A percentile compares a stretch with the other conserved stretches of the same genome.
These are phyloP conservation scores for Lampris megalopsis DNA, from an alignment of 2,113 vertebrate genomes.

Conservation along the genomic window DNA sequence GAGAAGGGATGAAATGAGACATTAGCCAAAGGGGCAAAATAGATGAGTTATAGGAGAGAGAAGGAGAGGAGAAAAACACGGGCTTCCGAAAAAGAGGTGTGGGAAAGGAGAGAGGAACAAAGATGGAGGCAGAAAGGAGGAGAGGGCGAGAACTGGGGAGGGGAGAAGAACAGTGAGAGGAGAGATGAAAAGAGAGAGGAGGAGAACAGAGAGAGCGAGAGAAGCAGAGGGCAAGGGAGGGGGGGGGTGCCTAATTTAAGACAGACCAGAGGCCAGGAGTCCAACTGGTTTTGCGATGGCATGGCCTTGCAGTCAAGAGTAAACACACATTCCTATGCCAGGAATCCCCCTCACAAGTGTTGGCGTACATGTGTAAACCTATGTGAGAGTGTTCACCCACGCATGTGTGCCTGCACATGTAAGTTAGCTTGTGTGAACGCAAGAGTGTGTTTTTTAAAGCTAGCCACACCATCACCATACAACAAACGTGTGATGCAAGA, in stretches of 20 bases:
- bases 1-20: too few species aligned
- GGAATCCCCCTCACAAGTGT: conserved; percentile 18
- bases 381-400: background rate
- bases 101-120: too few species aligned
- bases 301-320: conserved; percentile 27
- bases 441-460: background rate
- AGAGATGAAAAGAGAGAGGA: background rate
- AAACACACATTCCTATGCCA: conserved; percentile 53
- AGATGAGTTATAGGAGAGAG: too few species aligned
- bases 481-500: too few species aligned
- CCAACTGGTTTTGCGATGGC: conserved; percentile 32
- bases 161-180: background rate
- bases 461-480: background rate
- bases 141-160: background rate
- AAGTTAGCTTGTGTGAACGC: background rate
- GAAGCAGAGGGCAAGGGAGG: background rate
- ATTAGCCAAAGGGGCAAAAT: too few species aligned
- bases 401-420: background rate
- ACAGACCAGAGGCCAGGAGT: conserved; percentile 50
- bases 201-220: background rate
- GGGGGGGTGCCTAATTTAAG: conserved; percentile 51
- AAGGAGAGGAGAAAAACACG: too few species aligned
- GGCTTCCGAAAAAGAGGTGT: too few species aligned
- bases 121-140: background rate
- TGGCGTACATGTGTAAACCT: background rate